phyloP scores from a whole-genome alignment of 2,888 invertebrate species.

The Chaitophorus viminalis region DNA sequence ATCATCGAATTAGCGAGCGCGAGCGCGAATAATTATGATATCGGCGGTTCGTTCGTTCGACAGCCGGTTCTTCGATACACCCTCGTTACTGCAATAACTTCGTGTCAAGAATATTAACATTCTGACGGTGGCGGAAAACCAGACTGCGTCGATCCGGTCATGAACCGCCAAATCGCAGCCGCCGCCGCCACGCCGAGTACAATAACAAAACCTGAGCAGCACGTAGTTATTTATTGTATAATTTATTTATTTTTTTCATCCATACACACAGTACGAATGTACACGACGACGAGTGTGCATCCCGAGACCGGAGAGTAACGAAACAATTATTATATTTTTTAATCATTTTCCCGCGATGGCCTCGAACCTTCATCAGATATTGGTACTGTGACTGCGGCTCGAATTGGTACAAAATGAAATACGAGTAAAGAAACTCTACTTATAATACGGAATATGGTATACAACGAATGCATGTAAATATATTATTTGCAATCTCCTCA shows the following conservation, averaged over 20 bases:
- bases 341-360: no score
- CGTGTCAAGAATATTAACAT: slow-evolving; percentile 36
- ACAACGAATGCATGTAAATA: no score
- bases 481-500: no score
- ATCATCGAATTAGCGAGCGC: background rate
- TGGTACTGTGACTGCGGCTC: no score
- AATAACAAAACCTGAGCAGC: background rate
- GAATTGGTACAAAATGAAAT: no score
- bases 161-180: background rate
- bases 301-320: no score
- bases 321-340: no score
- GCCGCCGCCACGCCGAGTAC: background rate
- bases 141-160: background rate
- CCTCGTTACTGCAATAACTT: background rate
- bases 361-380: no score
- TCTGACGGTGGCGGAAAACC: background rate
- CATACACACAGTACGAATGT: no score
- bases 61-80: background rate
- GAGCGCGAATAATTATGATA: background rate
- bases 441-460: no score
- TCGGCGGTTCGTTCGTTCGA: background rate
- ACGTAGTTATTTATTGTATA: background rate
- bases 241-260: background rate
- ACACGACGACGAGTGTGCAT: no score
- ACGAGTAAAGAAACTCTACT: no score